Evolutionary conservation across 2,797 vertebrate genomes (phyloP).

Genomic region (Premnoplex brunnescens): DNA sequence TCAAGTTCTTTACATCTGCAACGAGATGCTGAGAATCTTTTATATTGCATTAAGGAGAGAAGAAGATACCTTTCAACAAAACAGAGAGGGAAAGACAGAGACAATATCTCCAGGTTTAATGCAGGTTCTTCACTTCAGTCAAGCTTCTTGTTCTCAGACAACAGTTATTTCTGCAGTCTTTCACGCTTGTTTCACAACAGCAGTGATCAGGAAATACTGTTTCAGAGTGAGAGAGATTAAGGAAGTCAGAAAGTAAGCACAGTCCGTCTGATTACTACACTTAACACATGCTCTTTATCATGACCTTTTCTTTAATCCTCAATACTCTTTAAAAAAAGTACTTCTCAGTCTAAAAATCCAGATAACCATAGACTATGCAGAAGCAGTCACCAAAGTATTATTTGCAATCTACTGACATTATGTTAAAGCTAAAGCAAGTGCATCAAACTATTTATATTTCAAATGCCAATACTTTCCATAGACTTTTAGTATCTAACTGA

Average conservation of each 20-base stretch:
- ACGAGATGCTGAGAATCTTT: background rate
- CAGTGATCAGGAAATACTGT: slow-evolving; percentile 37
- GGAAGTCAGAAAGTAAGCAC: slow-evolving; percentile 28
- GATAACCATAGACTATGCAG: background rate
- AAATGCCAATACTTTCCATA: background rate
- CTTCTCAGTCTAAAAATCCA: background rate
- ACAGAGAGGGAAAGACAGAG: background rate
- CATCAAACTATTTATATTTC: background rate
- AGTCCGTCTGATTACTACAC: background rate
- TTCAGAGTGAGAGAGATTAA: slow-evolving; percentile 26
- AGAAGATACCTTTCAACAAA: background rate
- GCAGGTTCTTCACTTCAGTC: slow-evolving; percentile 33
- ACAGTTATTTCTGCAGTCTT: slow-evolving; percentile 23
- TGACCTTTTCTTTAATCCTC: background rate
- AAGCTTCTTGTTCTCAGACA: slow-evolving; percentile 34
- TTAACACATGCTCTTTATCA: background rate
- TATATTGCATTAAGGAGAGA: background rate
- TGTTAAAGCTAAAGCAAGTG: background rate
- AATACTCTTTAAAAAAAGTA: background rate
- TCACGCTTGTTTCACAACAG: background rate
- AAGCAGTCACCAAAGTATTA: background rate
- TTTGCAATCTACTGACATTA: background rate
- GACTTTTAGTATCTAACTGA: background rate
- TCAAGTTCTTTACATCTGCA: background rate
- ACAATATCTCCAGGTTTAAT: background rate